phyloP scores from a whole-genome alignment of 2,888 invertebrate genomes.

The Amblyjoppa proteus region DNA sequence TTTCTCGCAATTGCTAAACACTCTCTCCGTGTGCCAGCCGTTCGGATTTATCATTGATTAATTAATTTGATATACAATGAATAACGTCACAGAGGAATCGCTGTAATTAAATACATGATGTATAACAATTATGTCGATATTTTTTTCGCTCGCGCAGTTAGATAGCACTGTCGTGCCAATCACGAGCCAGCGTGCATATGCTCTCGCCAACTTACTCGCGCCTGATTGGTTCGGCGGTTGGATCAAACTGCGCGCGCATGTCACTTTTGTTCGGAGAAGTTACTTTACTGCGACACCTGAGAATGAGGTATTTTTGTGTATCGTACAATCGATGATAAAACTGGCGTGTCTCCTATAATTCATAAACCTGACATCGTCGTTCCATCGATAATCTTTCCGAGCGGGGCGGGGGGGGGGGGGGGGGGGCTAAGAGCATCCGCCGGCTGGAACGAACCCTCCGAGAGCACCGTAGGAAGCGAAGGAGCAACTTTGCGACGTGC shows the following conservation, averaged over 20 bases:
- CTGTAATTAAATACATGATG: background rate
- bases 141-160: background rate
- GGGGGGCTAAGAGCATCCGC: background rate
- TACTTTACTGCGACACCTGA: background rate
- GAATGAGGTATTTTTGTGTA: background rate
- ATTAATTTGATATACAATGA: background rate
- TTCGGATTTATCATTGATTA: background rate
- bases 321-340: background rate
- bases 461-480: constrained; percentile 13
- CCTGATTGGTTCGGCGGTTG: background rate
- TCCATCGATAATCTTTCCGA: background rate
- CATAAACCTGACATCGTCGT: background rate
- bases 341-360: background rate
- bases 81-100: background rate
- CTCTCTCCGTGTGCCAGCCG: no score
- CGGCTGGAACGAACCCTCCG: constrained; percentile 2
- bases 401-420: no score
- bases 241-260: background rate
- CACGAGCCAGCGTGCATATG: background rate
- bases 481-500: constrained; percentile 15
- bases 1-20: no score
- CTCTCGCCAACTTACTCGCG: background rate
- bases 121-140: background rate
- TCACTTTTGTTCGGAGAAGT: background rate
- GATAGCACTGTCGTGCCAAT: background rate